Percentiles rank a stretch among this genome's conserved stretches.
These are phyloP conservation scores for Threskiornis aethiopicus DNA, from an alignment of 2,797 vertebrate genomes.

Conservation along the genomic window DNA sequence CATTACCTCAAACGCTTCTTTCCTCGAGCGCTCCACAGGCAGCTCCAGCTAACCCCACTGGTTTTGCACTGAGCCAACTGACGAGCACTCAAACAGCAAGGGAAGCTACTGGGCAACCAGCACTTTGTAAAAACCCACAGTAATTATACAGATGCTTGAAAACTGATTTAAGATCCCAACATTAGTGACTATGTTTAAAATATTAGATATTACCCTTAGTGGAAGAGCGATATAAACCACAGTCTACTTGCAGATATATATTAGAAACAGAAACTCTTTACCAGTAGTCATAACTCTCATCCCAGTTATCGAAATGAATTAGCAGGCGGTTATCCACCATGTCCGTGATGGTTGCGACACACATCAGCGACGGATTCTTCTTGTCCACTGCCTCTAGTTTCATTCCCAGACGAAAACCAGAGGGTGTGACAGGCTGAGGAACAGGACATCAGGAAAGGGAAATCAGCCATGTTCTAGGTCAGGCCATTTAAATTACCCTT, in stretches of 20 bases:
- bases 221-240: not conserved
- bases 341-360: slow-evolving; percentile 83
- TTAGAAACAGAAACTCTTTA: slow-evolving; percentile 44
- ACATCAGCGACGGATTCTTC: slow-evolving; percentile 87
- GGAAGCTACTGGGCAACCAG: not conserved
- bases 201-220: not conserved
- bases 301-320: slow-evolving; percentile 91
- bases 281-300: slow-evolving; percentile 91
- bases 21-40: not conserved
- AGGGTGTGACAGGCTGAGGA: slow-evolving; percentile 58
- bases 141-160: not conserved
- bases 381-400: slow-evolving; percentile 89
- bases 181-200: not conserved
- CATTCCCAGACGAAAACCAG: slow-evolving; percentile 83
- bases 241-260: not conserved
- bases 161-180: not conserved
- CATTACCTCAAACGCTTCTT: not conserved
- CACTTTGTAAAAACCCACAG: not conserved
- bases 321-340: slow-evolving; percentile 79
- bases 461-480: not conserved
- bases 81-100: not conserved
- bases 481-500: not conserved
- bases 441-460: not conserved
- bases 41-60: not conserved
- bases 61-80: not conserved